phyloP scores from a whole-genome alignment of 2,888 invertebrate species.

The Catocala fraxini region DNA sequence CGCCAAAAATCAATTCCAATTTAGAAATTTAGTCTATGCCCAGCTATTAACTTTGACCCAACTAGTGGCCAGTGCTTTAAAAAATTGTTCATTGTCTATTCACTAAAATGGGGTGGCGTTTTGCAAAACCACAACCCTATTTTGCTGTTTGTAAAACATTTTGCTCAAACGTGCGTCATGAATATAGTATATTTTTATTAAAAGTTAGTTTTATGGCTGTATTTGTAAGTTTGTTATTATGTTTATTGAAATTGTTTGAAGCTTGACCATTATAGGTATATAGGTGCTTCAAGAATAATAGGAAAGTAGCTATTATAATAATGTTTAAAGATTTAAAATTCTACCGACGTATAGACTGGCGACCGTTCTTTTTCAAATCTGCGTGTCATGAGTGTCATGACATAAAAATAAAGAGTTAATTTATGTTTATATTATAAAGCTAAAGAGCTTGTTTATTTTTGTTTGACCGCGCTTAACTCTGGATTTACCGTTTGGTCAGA shows the following conservation, averaged over 20 bases:
- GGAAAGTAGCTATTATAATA: neutral
- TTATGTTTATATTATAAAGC: no score
- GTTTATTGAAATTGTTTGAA: constrained; percentile 1
- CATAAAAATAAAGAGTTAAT: no score
- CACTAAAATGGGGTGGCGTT: constrained; percentile 58
- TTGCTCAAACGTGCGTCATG: constrained; percentile 14
- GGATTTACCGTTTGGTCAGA: no score
- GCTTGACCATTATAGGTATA: constrained; percentile 29
- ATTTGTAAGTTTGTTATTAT: neutral
- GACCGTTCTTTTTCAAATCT: no score
- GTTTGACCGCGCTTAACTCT: no score
- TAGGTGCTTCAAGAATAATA: constrained; percentile 4
- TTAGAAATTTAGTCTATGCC: constrained; percentile 45
- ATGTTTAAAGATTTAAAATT: no score
- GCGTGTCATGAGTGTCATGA: no score
- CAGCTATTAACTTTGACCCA: constrained; percentile 47
- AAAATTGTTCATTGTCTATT: constrained; percentile 66
- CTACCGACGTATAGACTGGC: no score
- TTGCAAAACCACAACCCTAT: constrained; percentile 16
- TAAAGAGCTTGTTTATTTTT: no score
- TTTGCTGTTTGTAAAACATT: constrained; percentile 33
- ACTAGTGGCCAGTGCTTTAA: constrained; percentile 56
- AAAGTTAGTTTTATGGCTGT: constrained; percentile 9
- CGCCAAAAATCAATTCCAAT: constrained; percentile 25
- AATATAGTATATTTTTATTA: constrained; percentile 6